Conservation (phyloP, 2,888 invertebrate species). For the Drosophila subquinaria region DNA sequence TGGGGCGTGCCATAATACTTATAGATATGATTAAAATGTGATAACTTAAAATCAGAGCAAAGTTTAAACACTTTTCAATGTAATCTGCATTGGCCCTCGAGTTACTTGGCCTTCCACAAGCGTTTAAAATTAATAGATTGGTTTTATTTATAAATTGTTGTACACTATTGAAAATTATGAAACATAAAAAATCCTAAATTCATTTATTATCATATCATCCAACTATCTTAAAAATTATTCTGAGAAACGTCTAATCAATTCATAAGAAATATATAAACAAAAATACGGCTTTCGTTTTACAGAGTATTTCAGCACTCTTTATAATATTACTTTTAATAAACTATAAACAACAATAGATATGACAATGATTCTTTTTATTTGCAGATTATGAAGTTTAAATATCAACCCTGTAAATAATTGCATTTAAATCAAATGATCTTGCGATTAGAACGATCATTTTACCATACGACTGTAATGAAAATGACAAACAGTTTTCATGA, state of each 20-base stretch:
- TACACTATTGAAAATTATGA: neutral
- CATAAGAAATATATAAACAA: neutral
- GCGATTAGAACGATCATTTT: neutral
- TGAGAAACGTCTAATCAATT: neutral
- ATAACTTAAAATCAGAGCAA: constrained; percentile 21
- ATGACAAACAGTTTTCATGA: neutral
- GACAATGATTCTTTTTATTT: neutral
- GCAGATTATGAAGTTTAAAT: neutral
- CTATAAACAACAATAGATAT: neutral
- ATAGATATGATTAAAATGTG: constrained; percentile 31
- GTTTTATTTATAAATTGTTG: neutral
- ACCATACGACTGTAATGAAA: neutral
- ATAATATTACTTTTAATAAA: neutral
- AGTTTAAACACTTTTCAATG: constrained; percentile 25
- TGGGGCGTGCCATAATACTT: constrained; percentile 21
- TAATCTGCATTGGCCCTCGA: constrained; percentile 2
- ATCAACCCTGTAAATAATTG: constrained; percentile 3
- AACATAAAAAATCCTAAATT: neutral
- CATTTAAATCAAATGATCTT: constrained; percentile 1
- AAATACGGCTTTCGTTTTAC: neutral
- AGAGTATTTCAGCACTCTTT: neutral
- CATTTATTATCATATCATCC: neutral
- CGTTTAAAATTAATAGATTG: neutral
- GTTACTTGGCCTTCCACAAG: neutral
- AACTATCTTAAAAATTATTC: neutral